A percentile compares a stretch with the other conserved stretches of the same genome.
phyloP scores from a whole-genome alignment of 1,140 invertebrate species.

The Globodera rostochiensis region DNA sequence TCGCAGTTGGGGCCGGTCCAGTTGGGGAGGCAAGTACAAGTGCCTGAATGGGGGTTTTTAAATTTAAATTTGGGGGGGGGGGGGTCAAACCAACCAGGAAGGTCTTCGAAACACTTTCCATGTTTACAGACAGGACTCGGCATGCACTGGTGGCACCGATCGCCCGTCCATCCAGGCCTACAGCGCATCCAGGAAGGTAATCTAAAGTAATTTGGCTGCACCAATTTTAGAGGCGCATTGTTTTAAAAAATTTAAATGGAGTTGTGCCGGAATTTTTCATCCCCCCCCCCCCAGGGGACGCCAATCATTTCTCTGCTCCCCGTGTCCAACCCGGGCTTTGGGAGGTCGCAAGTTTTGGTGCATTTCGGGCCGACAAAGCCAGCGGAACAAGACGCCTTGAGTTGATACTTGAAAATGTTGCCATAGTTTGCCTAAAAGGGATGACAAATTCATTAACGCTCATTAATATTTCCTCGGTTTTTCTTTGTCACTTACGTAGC shows the following conservation, averaged over 20 bases:
- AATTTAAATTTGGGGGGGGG: too few relatives aligned
- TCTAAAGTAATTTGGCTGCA: too few relatives aligned
- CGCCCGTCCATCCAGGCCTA: slow-evolving; percentile 11
- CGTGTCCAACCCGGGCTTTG: background rate
- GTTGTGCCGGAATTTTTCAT: background rate
- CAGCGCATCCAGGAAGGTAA: slow-evolving; percentile 7
- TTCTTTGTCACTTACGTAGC: background rate
- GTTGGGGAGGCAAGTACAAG: slow-evolving; percentile 32
- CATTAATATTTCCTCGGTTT: background rate
- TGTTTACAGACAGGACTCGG: slow-evolving; percentile 22
- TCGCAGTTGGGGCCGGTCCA: slow-evolving; percentile 33
- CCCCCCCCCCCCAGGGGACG: background rate
- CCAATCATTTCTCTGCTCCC: background rate
- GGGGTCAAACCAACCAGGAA: background rate
- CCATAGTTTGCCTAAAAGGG: slow-evolving; percentile 7
- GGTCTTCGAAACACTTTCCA: slow-evolving; percentile 25
- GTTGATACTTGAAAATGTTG: slow-evolving; percentile 16
- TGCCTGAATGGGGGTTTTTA: slow-evolving; percentile 1
- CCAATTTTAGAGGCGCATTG: too few relatives aligned
- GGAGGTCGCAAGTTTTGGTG: background rate
- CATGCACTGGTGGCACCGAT: slow-evolving; percentile 14
- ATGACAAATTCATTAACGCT: too few relatives aligned
- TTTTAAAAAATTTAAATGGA: background rate
- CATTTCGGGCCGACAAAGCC: slow-evolving; percentile 20
- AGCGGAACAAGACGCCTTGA: background rate